These are phyloP conservation scores for Chymomyza fuscimana DNA, from an alignment of 2,888 invertebrate species.

Conservation along the genomic window DNA sequence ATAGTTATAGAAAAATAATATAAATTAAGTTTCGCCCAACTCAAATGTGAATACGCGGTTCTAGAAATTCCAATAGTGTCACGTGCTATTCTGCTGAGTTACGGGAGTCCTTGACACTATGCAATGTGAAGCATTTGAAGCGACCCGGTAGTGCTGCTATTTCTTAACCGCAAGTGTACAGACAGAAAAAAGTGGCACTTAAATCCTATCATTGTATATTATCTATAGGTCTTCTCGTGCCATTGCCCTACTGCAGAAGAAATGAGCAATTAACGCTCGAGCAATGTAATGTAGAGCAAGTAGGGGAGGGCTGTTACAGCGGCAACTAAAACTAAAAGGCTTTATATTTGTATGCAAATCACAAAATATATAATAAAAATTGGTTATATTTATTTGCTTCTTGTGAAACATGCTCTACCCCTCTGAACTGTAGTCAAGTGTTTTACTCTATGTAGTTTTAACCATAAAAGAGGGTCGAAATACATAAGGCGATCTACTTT, in stretches of 20 bases:
- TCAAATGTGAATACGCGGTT: neutral
- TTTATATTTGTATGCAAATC: no score
- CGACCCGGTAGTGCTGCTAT: slow-evolving; percentile 20
- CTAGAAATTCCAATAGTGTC: slow-evolving; percentile 18
- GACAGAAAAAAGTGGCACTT: neutral
- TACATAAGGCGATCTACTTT: no score
- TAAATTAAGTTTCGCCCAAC: neutral
- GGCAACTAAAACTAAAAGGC: no score
- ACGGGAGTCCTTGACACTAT: slow-evolving; percentile 36
- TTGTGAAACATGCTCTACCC: no score
- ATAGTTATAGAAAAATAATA: neutral
- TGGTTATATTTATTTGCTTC: no score
- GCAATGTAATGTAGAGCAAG: neutral
- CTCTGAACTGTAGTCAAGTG: no score
- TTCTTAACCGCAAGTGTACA: slow-evolving; percentile 3
- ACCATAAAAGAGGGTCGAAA: no score
- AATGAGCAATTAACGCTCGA: neutral
- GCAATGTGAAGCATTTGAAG: slow-evolving; percentile 36
- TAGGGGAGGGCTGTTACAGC: neutral
- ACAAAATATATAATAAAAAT: no score
- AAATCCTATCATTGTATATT: neutral
- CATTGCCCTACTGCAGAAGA: neutral
- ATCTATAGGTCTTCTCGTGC: neutral
- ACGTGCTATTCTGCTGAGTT: slow-evolving; percentile 32
- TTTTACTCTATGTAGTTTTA: no score